These are phyloP conservation scores for Diaperis boleti DNA, from an alignment of 2,888 invertebrate species.

Conservation along the genomic window DNA sequence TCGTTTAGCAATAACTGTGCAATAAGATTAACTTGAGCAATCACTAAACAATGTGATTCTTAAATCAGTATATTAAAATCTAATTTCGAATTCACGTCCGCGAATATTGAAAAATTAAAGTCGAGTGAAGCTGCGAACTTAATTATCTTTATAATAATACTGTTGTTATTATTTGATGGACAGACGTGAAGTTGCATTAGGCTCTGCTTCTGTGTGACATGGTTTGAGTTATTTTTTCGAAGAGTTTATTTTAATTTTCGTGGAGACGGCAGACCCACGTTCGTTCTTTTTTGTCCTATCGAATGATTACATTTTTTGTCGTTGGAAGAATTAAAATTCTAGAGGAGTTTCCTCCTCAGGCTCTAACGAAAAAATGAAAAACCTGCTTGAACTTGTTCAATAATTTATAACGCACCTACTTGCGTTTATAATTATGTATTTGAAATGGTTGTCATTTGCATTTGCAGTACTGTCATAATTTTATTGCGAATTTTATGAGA, in stretches of 20 bases:
- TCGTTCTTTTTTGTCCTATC: not conserved
- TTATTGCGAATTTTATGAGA: conserved; percentile 10
- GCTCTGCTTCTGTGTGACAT: not conserved
- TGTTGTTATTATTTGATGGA: not conserved
- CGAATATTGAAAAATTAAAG: not conserved
- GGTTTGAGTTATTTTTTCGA: not conserved
- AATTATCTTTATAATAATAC: not conserved
- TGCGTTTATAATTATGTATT: conserved; percentile 6
- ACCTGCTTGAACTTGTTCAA: conserved; percentile 6
- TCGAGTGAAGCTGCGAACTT: not conserved
- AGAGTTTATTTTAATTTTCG: not conserved
- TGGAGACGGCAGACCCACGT: not conserved
- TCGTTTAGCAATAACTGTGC: not conserved
- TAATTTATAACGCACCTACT: conserved; percentile 5
- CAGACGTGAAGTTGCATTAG: not conserved
- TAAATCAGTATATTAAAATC: not conserved
- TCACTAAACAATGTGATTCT: not conserved
- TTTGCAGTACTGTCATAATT: conserved; percentile 2
- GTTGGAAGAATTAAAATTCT: not conserved
- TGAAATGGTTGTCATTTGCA: conserved; percentile 13
- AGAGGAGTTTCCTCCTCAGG: not conserved
- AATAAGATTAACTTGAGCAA: not conserved
- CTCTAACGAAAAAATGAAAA: conserved; percentile 5
- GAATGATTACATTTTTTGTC: not conserved
- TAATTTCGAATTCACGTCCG: not conserved